Evolutionary conservation across 2,797 vertebrate genomes (phyloP).

Genomic region (Acanthurus lineatus): DNA sequence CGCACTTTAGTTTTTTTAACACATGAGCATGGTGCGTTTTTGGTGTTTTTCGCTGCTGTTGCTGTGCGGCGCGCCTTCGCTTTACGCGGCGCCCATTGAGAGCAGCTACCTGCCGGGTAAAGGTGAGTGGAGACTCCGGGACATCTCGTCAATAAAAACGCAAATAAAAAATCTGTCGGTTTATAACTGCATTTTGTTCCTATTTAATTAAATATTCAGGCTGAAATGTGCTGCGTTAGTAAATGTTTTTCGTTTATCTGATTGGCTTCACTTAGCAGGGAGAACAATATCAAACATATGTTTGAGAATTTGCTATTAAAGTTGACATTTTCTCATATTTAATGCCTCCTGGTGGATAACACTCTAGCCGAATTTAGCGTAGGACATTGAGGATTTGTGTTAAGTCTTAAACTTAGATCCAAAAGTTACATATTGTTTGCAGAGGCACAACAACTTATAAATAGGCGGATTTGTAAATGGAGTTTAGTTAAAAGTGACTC

Average conservation of each 20-base stretch:
- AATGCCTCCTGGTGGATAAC: fast-evolving
- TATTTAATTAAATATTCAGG: fast-evolving
- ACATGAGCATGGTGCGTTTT: neutral
- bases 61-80: slow-evolving; percentile 21
- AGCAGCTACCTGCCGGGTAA: slow-evolving; percentile 35
- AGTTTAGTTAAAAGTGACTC: neutral
- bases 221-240: fast-evolving
- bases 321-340: neutral
- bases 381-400: fast-evolving
- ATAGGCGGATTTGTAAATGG: slow-evolving; percentile 5
- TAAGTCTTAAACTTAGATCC: neutral
- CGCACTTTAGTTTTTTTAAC: fast-evolving
- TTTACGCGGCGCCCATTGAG: slow-evolving; percentile 38
- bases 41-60: slow-evolving; percentile 16
- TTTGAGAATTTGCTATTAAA: neutral
- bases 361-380: neutral
- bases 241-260: fast-evolving
- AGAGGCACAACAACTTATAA: fast-evolving
- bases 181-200: neutral
- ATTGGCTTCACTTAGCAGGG: neutral
- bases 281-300: neutral
- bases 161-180: fast-evolving
- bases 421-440: fast-evolving
- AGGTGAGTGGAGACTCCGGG: slow-evolving; percentile 60
- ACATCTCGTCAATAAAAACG: fast-evolving